Base-by-base conservation (phyloP, 2,888 invertebrate species). In the Melieria picta region DNA sequence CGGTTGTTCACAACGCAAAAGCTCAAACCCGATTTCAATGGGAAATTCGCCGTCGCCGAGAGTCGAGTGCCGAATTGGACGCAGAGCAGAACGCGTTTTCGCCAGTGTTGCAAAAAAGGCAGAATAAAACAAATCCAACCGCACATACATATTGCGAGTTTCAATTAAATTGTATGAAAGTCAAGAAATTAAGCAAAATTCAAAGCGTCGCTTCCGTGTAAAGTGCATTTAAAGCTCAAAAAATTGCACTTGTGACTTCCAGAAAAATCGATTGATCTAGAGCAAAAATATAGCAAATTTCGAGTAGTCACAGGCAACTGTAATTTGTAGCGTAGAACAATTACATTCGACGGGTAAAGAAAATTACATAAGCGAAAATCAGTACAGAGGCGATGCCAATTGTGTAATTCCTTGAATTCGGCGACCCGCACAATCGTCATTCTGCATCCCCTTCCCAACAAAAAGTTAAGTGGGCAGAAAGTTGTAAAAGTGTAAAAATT, bases 11-110 rank as follows among this genome's bases (percentile, higher is more conserved):
- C 30, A 30, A 30, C 30, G 30, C 30, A 57, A 65, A 67, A 67
- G 60, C 67, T 60, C 67, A 50, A 67, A 67, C 60, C 60, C 30
- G 46, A 72, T 65, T 68, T 72, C 62, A 58, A 61, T 72, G 65
- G 55, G 62, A 52, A 62, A 43, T 56, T 68, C 55, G 13, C 58
- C 64, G 10, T 70, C 65, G 52, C 50, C 70, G 52, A 45, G 70
- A 70, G 16, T 61, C 52, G 67, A 45, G 16, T 30, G 30, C 2
- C 30, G 30, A 30, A 45, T 45, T 9, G 16, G 16, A 67, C 45
- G 60, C 50, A 50, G 45, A 50, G 52, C 60, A 43, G 47, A 43
- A 60, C 30, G 45, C 4, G 60, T 43, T 67, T 67, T 67, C 66
- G 66, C 50, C 50, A 48, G 61, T 60, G 45, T 50, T 67, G 67